Percentiles rank a stretch among this genome's conserved stretches.
phyloP scores from a whole-genome alignment of 2,113 vertebrate genomes.

The Propithecus coquereli region DNA sequence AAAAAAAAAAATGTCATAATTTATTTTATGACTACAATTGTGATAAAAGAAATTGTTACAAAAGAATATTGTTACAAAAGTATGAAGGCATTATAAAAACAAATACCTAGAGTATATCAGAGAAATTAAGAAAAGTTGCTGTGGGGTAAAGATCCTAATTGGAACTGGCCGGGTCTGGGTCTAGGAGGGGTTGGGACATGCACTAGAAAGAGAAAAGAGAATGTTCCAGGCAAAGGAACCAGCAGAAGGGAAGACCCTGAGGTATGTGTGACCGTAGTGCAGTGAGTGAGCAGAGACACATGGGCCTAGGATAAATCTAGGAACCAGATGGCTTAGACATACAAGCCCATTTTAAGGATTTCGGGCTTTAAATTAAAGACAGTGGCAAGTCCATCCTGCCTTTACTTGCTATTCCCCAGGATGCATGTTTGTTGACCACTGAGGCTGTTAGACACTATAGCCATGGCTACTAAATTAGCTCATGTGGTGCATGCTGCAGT shows the following conservation, averaged over 20 bases:
- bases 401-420: neutral
- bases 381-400: neutral
- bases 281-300: neutral
- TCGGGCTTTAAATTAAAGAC: slow-evolving; percentile 29
- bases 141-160: neutral
- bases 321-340: neutral
- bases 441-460: neutral
- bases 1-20: neutral
- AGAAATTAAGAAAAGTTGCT: neutral
- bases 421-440: neutral
- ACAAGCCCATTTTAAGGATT: neutral
- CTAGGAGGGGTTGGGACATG: neutral
- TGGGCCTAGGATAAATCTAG: neutral
- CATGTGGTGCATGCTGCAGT: neutral
- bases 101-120: neutral
- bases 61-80: neutral
- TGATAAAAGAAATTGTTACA: neutral
- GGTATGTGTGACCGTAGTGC: neutral
- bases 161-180: neutral
- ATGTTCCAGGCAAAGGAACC: neutral
- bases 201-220: neutral
- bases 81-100: neutral
- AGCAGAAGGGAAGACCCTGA: neutral
- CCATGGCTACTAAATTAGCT: neutral
- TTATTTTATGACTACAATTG: neutral